These are phyloP conservation scores for Bellardia pandia DNA, from an alignment of 2,888 invertebrate species.

Conservation along the genomic window DNA sequence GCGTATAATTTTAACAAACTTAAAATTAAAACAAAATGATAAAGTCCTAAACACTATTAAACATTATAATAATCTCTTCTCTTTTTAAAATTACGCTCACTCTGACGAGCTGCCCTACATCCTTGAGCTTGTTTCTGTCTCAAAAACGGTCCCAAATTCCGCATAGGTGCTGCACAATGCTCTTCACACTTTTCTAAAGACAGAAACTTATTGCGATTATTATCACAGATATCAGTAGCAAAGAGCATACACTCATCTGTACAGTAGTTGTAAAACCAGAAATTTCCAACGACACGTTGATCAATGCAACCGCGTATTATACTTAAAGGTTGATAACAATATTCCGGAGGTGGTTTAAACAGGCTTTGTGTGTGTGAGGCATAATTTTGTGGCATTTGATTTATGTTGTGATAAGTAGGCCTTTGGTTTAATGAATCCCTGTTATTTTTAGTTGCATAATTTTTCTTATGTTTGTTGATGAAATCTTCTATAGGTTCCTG, in stretches of 20 bases:
- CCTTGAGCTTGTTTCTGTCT: slow-evolving; percentile 49
- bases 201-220: slow-evolving; percentile 78
- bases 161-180: slow-evolving; percentile 72
- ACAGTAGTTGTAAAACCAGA: slow-evolving; percentile 81
- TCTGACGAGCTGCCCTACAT: slow-evolving; percentile 14
- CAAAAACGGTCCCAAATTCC: slow-evolving; percentile 33
- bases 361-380: not conserved
- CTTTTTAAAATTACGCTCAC: slow-evolving; percentile 56
- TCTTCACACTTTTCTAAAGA: slow-evolving; percentile 77
- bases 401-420: slow-evolving; percentile 9
- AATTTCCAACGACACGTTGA: slow-evolving; percentile 82
- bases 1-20: not conserved
- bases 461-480: not conserved
- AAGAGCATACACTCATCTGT: slow-evolving; percentile 79
- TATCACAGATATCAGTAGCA: slow-evolving; percentile 78
- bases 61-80: slow-evolving; percentile 11
- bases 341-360: slow-evolving; percentile 22
- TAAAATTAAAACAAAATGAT: slow-evolving; percentile 3
- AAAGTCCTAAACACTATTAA: slow-evolving; percentile 12
- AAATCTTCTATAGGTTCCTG: slow-evolving; percentile 38
- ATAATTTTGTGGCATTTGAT: slow-evolving; percentile 15
- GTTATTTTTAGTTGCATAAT: not conserved
- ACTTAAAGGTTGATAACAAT: slow-evolving; percentile 77
- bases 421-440: slow-evolving; percentile 23
- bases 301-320: slow-evolving; percentile 70